phyloP scores from a whole-genome alignment of 2,797 vertebrate species.

The Syncerus caffer region DNA sequence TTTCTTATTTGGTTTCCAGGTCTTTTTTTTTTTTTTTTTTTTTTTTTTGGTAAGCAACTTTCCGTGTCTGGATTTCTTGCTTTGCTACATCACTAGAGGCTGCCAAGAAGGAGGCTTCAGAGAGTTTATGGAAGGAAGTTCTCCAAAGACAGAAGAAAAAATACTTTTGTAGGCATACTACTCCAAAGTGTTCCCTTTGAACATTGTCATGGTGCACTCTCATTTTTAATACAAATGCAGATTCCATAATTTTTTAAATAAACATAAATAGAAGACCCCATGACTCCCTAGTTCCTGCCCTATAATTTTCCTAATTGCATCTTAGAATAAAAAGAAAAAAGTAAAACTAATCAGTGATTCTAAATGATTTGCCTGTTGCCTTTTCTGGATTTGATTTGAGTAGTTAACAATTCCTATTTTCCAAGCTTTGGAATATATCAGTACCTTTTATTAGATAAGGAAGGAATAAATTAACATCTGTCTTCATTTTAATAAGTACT shows the following conservation, averaged over 20 bases:
- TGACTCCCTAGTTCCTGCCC: neutral
- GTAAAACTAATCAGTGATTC: neutral
- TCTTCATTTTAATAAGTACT: conserved; percentile 36
- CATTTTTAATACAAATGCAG: conserved; percentile 8
- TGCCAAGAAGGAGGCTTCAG: conserved; percentile 83
- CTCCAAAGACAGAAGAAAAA: conserved; percentile 72
- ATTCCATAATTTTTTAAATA: neutral
- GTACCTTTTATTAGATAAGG: neutral
- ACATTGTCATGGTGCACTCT: conserved; percentile 22
- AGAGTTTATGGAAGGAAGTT: conserved; percentile 83
- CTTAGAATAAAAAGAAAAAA: neutral
- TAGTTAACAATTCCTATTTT: conserved; percentile 26
- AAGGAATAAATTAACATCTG: neutral
- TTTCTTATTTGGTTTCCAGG: conserved; percentile 68
- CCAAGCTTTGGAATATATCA: neutral
- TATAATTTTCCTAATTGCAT: neutral
- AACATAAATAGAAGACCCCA: neutral
- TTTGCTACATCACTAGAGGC: conserved; percentile 77
- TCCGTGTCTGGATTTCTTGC: conserved; percentile 82
- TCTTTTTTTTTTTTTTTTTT: conserved; percentile 70
- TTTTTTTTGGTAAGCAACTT: conserved; percentile 76
- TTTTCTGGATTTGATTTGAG: neutral
- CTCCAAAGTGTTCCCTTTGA: neutral
- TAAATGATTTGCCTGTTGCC: neutral
- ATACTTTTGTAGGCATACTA: conserved; percentile 26